Evolutionary conservation across 2,888 invertebrate genomes (phyloP).

Genomic region (Bombylius major): DNA sequence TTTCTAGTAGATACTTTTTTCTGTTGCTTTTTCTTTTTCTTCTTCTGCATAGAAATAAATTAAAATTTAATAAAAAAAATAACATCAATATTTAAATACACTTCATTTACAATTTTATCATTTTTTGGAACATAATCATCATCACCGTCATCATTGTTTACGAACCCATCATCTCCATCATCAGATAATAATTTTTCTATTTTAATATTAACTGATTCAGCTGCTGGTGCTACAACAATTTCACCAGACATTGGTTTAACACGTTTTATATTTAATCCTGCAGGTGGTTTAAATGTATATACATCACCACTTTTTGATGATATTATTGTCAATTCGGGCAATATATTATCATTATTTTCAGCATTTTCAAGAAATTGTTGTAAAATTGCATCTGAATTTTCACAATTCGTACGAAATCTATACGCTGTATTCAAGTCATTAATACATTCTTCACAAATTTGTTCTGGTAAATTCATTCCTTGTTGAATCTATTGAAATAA

Average conservation of each 20-base stretch:
- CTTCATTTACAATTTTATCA: neutral
- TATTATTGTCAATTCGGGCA: no score
- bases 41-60: no score
- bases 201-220: neutral
- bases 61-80: no score
- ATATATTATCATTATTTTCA: neutral
- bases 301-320: neutral
- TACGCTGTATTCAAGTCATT: slow-evolving; percentile 13
- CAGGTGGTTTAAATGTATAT: slow-evolving; percentile 10
- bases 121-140: neutral
- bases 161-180: neutral
- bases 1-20: no score
- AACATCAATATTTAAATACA: no score
- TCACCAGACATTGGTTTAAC: neutral
- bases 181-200: neutral
- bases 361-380: slow-evolving; percentile 7
- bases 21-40: no score
- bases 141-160: neutral
- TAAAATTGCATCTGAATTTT: slow-evolving; percentile 16
- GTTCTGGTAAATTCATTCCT: slow-evolving; percentile 13
- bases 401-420: slow-evolving; percentile 15
- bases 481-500: neutral
- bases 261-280: slow-evolving; percentile 7
- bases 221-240: no score
- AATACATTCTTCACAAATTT: slow-evolving; percentile 15